Conservation (phyloP, 37 sponge, comb jelly and placozoan species). For the Oopsacas minuta region DNA sequence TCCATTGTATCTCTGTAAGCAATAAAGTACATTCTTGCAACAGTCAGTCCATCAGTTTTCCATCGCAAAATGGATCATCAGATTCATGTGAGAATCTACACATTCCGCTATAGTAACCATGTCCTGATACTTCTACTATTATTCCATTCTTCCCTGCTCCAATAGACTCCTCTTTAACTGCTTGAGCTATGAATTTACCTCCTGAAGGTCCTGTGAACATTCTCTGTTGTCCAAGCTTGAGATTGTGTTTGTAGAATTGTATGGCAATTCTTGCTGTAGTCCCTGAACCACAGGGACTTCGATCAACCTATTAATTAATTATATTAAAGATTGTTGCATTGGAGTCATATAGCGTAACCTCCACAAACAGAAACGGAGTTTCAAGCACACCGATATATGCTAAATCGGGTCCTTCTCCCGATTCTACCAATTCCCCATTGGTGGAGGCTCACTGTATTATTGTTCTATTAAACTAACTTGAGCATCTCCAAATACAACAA, state of each 20-base stretch:
- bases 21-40: background rate
- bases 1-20: too few species aligned
- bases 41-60: conserved; percentile 38
- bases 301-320: conserved; percentile 58
- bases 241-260: conserved; percentile 48
- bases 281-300: conserved; percentile 75
- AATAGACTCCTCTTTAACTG: conserved; percentile 22
- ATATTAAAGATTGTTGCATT: too few species aligned
- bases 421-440: too few species aligned
- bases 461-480: conserved; percentile 32
- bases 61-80: conserved; percentile 34
- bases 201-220: background rate
- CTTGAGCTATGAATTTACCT: conserved; percentile 42
- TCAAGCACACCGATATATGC: too few species aligned
- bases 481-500: conserved; percentile 60
- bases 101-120: conserved; percentile 54
- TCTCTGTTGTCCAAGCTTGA: conserved; percentile 26
- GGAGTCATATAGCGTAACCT: too few species aligned
- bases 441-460: too few species aligned
- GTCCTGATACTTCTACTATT: conserved; percentile 63
- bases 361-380: too few species aligned
- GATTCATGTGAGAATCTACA: conserved; percentile 40
- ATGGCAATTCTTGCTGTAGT: conserved; percentile 48
- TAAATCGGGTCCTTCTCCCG: too few species aligned
- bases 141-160: conserved; percentile 34